These are phyloP conservation scores for Myotis davidii DNA, from an alignment of 2,113 vertebrate species.

Conservation along the genomic window DNA sequence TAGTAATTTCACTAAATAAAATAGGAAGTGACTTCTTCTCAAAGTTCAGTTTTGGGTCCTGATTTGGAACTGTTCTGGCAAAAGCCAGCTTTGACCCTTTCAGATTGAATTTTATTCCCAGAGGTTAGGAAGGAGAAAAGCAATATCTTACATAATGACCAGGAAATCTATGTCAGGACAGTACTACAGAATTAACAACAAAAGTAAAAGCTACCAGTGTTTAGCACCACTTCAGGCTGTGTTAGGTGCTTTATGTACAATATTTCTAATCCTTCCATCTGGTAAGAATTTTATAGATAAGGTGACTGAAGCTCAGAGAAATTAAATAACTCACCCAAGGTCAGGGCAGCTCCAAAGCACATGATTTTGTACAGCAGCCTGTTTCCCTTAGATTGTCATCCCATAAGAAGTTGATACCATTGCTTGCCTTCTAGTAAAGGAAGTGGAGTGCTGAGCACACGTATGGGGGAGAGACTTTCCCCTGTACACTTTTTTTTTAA, in stretches of 20 bases:
- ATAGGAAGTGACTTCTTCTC: neutral
- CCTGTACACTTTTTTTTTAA: too few species aligned
- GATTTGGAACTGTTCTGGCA: neutral
- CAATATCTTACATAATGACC: neutral
- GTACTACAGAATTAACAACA: neutral
- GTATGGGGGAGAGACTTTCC: neutral
- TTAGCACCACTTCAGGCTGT: neutral
- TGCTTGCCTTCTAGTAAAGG: neutral
- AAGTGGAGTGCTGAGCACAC: neutral
- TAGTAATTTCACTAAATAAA: neutral
- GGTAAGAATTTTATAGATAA: neutral
- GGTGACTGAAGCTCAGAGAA: neutral
- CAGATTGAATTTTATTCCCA: neutral
- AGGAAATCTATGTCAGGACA: neutral
- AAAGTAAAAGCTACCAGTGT: neutral
- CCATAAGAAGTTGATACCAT: rapidly evolving
- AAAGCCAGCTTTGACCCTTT: neutral
- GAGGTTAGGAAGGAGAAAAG: neutral
- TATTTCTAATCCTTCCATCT: neutral
- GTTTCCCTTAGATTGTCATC: neutral
- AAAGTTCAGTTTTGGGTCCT: neutral
- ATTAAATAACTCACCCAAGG: neutral
- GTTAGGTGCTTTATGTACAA: neutral
- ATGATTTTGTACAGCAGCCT: neutral
- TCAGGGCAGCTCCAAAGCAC: neutral